Evolutionary conservation across 2,797 vertebrate species (phyloP), one percentile per base, ranked within the genome.

Genomic region (Manis javanica): DNA sequence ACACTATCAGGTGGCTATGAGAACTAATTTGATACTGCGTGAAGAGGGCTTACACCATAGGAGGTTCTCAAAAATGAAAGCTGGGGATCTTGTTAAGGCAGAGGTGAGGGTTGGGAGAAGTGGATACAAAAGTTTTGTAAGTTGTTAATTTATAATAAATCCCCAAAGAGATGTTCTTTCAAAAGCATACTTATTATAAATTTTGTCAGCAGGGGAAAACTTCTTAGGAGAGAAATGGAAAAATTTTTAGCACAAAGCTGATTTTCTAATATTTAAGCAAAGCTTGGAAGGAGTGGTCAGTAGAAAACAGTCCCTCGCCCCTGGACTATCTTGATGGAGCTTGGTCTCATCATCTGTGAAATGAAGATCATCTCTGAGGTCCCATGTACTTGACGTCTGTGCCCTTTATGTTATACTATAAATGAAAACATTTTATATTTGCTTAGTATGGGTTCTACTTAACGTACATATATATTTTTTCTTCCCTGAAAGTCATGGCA

Each of bases 101-200:
- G 7, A 77, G 4, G 26, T 61, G 21, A 23, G 24, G 63, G 9
- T 29, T 88, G 75, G 42, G 29, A 34, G 31, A 87, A 83, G 19
- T 23, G 42, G 23, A 79, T 51, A 31, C 71, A 26, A 84, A 91
- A 34, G 71, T 77, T 93, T 68, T 75, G 14, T 42, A 77, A 92
- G 68, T 64, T 92, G 81, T 51, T 82, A 82, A 90, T 63, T 95
- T 86, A 57, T 74, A 87, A 93, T 66, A 97, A 95, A 85, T 95
- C 88, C 72, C 91, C 57, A 78, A 87, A 95, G 96, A 86, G 68
- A 53, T 88, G n/a, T 51, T 78, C 75, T 90, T 95, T 75, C 49
- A 53, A 93, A 71, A 21, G 11, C 49, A 34, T 57, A 53, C 64
- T 81, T 92, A 86, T 88, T 63, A 37, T 78, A 94, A 69, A 42